Evolutionary conservation across 2,888 invertebrate genomes (phyloP).

Genomic region (Pycnomerus fuliginosus): DNA sequence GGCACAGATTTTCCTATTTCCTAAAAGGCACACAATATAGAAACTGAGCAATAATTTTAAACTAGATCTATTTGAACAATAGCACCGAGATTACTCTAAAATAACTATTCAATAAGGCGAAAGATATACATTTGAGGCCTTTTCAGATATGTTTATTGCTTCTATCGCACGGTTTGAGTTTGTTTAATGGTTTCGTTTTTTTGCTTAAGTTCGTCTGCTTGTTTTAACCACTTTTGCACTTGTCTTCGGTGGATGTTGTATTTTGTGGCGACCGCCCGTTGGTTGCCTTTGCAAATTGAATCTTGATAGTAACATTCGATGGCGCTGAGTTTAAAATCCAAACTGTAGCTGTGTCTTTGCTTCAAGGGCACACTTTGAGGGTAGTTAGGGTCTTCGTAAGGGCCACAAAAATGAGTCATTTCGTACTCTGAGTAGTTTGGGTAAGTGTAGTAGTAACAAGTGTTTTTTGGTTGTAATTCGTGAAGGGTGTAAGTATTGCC

Average conservation of each 20-base stretch:
- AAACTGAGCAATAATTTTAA: conserved; percentile 32
- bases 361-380: conserved; percentile 35
- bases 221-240: conserved; percentile 60
- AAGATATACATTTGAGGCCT: conserved; percentile 31
- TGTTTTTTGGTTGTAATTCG: conserved; percentile 51
- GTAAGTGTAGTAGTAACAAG: conserved; percentile 50
- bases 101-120: conserved; percentile 32
- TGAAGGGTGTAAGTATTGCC: conserved; percentile 42
- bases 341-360: conserved; percentile 53
- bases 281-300: conserved; percentile 53
- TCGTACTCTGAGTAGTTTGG: conserved; percentile 37
- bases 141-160: conserved; percentile 26
- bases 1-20: conserved; percentile 38
- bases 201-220: conserved; percentile 51
- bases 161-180: conserved; percentile 43
- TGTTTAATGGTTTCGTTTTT: conserved; percentile 45
- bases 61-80: conserved; percentile 34
- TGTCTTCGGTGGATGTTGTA: conserved; percentile 55
- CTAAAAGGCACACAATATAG: conserved; percentile 39
- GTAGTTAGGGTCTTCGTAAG: conserved; percentile 34
- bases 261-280: conserved; percentile 54
- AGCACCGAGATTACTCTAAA: conserved; percentile 35
- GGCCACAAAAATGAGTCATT: conserved; percentile 21
- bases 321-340: conserved; percentile 59
- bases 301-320: conserved; percentile 58